These are phyloP conservation scores for Columbina picui DNA, from an alignment of 2,113 vertebrate species.

Conservation along the genomic window DNA sequence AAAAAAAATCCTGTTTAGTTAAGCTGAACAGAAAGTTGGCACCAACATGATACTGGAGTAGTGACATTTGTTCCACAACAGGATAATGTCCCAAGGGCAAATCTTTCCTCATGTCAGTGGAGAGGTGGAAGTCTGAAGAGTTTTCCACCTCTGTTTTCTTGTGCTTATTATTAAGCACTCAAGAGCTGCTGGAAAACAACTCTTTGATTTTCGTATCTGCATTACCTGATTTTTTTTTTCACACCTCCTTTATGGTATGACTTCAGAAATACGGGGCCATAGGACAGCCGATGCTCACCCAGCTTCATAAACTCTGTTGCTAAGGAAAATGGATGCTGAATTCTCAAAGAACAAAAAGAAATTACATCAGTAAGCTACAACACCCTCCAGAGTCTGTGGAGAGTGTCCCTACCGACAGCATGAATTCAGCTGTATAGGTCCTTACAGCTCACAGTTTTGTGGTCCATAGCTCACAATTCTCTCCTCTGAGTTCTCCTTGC, in stretches of 20 bases:
- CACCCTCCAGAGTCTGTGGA: background rate
- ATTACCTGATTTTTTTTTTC: background rate
- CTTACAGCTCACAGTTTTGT: background rate
- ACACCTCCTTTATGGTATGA: background rate
- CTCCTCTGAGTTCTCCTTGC: background rate
- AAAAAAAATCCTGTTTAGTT: background rate
- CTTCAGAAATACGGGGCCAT: background rate
- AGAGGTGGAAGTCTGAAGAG: background rate
- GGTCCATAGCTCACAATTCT: background rate
- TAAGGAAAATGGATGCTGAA: background rate
- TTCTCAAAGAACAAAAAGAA: background rate
- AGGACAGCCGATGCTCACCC: background rate
- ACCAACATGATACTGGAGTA: background rate
- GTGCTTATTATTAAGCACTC: background rate
- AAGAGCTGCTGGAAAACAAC: background rate
- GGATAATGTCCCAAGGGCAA: background rate
- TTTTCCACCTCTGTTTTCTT: background rate
- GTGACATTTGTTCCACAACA: constrained; percentile 7
- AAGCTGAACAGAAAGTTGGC: background rate
- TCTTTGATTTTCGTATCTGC: background rate
- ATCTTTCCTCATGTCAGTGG: background rate
- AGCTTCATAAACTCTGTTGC: background rate
- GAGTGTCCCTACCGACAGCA: background rate
- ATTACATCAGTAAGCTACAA: background rate
- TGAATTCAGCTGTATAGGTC: background rate